Evolutionary conservation across 1,140 invertebrate species (phyloP), one percentile per base, ranked within the genome.

Genomic region (Wasmannia auropunctata): DNA sequence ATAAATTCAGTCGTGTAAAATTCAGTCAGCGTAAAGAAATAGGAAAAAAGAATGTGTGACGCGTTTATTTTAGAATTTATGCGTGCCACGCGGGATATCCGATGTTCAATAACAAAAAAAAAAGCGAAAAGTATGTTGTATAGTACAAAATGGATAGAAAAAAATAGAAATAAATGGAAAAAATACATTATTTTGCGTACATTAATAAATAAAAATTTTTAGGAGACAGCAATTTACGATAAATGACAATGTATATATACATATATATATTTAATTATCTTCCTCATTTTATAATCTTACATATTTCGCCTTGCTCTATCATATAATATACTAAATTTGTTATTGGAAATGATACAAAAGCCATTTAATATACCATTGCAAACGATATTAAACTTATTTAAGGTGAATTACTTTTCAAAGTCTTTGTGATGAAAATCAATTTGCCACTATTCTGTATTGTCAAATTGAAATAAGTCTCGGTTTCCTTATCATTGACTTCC

Each of bases 401-500:
- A 54, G 25, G 31, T 22, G 49, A 0, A 19, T 74, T 8, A 11
- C 11, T 37, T 80, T 58, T 16, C 25, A 16, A 7, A 40, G 3
- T 25, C 11, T 49, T 28, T 46, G 22, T 8, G 3, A 22, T 19
- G 3, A 0, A 56, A 31, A 37, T 22, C 7, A 28, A 70, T 81
- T 79, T 51, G 43, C 14, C 62, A 25, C 16, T 43, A 7, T 70
- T 43, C 0, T 16, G 4, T 43, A 58, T 16, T 22, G 4, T 43
- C 25, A 56, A 34, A 28, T 8, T 31, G 10, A 54, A 40, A 56
- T 31, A 72, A 70, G 22, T 40, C 22, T 43, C 49, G 22, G 14
- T 74, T 31, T 72, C 22, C 65, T 72, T 72, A 72, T 81, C 65
- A 81, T 22, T 81, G 3, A 11, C 34, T 72, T 81, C 37, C 14